Percentiles rank a stretch among this genome's conserved stretches.
Conservation (phyloP, 1,140 invertebrate species). For the Macrotrachela quadricornifera region DNA sequence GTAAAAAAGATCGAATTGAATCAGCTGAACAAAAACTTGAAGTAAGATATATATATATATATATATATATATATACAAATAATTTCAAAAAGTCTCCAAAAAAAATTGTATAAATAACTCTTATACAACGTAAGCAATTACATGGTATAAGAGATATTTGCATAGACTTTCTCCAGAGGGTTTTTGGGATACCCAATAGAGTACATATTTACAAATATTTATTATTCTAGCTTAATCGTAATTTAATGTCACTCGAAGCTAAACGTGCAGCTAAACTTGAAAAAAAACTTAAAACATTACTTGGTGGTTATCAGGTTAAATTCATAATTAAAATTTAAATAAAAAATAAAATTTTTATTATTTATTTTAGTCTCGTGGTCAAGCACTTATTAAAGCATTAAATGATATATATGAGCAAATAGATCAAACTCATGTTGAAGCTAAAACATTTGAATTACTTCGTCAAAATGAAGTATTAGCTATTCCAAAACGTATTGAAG, state of each 20-base stretch:
- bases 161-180: too few relatives aligned
- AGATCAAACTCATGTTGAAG: slow-evolving; percentile 63
- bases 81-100: too few relatives aligned
- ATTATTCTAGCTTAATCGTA: slow-evolving; percentile 56
- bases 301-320: slow-evolving; percentile 56
- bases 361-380: slow-evolving; percentile 44
- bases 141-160: too few relatives aligned
- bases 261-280: slow-evolving; percentile 90
- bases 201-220: too few relatives aligned
- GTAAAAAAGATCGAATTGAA: slow-evolving; percentile 81
- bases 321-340: too few relatives aligned
- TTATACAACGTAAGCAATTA: too few relatives aligned
- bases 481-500: slow-evolving; percentile 63
- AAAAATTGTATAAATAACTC: too few relatives aligned
- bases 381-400: slow-evolving; percentile 68
- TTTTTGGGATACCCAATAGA: too few relatives aligned
- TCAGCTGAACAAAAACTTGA: slow-evolving; percentile 73
- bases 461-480: slow-evolving; percentile 69
- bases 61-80: too few relatives aligned
- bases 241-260: slow-evolving; percentile 78
- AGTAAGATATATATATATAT: slow-evolving; percentile 9
- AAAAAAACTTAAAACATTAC: slow-evolving; percentile 80
- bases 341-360: too few relatives aligned
- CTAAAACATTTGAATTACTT: slow-evolving; percentile 74
- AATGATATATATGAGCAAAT: slow-evolving; percentile 67